Evolutionary conservation across 1,140 invertebrate genomes (phyloP), one percentile per base, ranked within the genome.

Genomic region (Adoxophyes honmai): DNA sequence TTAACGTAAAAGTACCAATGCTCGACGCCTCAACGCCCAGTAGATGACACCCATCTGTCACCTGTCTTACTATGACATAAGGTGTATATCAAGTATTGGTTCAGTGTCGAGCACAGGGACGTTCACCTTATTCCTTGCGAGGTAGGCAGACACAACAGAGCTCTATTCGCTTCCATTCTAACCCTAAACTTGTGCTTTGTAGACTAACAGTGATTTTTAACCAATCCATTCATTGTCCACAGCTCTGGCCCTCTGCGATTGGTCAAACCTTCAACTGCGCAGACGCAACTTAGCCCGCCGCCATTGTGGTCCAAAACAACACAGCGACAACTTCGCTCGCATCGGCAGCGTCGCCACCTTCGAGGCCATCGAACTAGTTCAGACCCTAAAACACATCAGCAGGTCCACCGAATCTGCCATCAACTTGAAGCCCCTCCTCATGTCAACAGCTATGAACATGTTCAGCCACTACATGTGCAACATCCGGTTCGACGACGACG

Each of bases 191-290:
- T n/a, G n/a, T n/a, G n/a, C n/a, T n/a, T 10, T 28, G 7, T 1
- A 21, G 11, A 42, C 34, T n/a, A n/a, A n/a, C n/a, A n/a, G n/a
- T n/a, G 15, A 51, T 52, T 38, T 8, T 16, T 35, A 62, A 55
- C 1, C 35, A 4, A 0, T 34, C 9, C 37, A 68, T 62, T 69
- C 33, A 39, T 88, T 88, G 87, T 81, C 89, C 91, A 55, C 90
- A 97, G 96, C 96, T 57, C 82, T 97, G 52, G 96, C 96, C 8
- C 92, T 97, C 37, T 96, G 95, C 76, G 93, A 97, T 73, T 97
- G 95, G 95, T 95, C 94, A 0, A 92, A 94, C 1, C 79, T 96
- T 0, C 96, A 97, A 68, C 93, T 94, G 59, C 91, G 91, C 0
- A 90, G 96, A 16, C 89, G 96, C 18, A 95, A 95, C 67, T 91